phyloP scores from a whole-genome alignment of 2,888 invertebrate genomes.

The Herminia tarsipennalis region DNA sequence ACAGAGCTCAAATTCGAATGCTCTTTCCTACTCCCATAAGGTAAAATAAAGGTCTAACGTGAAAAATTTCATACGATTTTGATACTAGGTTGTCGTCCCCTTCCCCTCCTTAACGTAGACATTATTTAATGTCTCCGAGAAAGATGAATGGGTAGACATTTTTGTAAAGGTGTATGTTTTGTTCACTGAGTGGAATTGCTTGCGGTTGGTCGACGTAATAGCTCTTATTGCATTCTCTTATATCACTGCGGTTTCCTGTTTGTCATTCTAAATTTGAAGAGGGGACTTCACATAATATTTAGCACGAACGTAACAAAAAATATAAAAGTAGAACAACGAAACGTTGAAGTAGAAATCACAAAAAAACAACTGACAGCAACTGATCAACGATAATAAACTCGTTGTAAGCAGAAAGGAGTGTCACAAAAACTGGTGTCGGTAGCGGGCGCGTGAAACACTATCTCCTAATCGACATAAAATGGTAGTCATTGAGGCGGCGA shows the following conservation, averaged over 20 bases:
- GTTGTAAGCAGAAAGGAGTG: constrained; percentile 77
- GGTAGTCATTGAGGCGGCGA: constrained; percentile 83
- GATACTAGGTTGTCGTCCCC: constrained; percentile 69
- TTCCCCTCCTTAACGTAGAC: constrained; percentile 80
- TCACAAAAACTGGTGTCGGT: constrained; percentile 83
- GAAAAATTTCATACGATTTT: constrained; percentile 65
- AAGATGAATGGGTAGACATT: constrained; percentile 84
- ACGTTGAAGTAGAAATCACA: constrained; percentile 50
- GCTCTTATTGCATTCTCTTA: constrained; percentile 69
- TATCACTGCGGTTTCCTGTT: constrained; percentile 74
- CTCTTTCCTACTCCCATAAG: constrained; percentile 32
- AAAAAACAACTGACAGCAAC: constrained; percentile 61
- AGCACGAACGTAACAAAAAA: constrained; percentile 38
- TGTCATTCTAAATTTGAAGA: constrained; percentile 57
- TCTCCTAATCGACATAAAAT: constrained; percentile 84
- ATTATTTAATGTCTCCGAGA: constrained; percentile 83
- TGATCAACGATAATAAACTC: constrained; percentile 77
- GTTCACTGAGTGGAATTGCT: constrained; percentile 74
- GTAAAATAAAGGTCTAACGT: constrained; percentile 45
- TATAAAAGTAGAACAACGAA: constrained; percentile 57
- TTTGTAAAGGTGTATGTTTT: constrained; percentile 82
- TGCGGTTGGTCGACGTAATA: constrained; percentile 79
- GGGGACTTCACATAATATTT: constrained; percentile 40
- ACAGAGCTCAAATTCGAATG: constrained; percentile 52
- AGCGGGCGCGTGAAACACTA: constrained; percentile 83